Evolutionary conservation across 2,888 invertebrate genomes (phyloP), one percentile per base, ranked within the genome.

Genomic region (Oscheius sp.): DNA sequence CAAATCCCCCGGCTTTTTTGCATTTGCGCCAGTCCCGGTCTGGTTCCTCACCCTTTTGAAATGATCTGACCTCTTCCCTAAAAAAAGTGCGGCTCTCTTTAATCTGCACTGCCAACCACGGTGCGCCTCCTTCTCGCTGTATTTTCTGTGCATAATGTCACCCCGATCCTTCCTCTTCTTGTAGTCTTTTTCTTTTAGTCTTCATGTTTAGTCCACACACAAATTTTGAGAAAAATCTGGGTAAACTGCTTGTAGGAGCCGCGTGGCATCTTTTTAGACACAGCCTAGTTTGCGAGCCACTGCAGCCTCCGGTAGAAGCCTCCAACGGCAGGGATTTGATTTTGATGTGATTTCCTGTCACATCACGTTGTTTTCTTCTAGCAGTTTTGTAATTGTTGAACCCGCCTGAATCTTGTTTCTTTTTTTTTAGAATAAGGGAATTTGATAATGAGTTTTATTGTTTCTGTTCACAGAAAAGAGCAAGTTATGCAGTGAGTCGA

Each of bases 71-170:
- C 21, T 35, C 37, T 35, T 21, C 21, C 21, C 21, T 21, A 21
- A 21, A 21, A 53, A n/a, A 35, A 68, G 53, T 37, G 68, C 53
- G 42, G 51, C 9, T 21, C 4, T 53, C 1, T n/a, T 21, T 21
- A 21, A 21, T 21, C n/a, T 35, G 59, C 68, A 68, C 68, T 68
- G 55, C 68, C 68, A 68, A 33, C 7, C 53, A 68, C 68, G 68
- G 68, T 68, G 68, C 68, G 55, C 65, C 21, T 32, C 55, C 21
- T 55, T 9, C 2, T 55, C 21, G 11, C 50, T 68, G 68, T 68
- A 68, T 68, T 68, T 68, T 68, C 68, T 68, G 68, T 68, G 68
- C 68, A 68, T 68, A 68, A 68, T 68, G 63, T 63, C 11, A 9
- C 68, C 37, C 35, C 35, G 35, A 5, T 63, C 48, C 47, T n/a